Conservation (phyloP, 2,113 vertebrate species). For the Cettia cetti region DNA sequence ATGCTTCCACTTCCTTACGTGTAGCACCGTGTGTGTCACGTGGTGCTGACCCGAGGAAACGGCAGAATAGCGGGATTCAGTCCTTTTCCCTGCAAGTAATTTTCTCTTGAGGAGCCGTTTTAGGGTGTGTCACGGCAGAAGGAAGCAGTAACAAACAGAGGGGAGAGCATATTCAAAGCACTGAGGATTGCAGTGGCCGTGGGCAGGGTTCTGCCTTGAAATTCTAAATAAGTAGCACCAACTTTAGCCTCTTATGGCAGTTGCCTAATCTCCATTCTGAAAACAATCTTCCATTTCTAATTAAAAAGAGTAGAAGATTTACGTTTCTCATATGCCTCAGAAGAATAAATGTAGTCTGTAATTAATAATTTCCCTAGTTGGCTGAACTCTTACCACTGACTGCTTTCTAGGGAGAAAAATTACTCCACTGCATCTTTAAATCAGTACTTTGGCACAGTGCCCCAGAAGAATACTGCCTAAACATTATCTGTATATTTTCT, state of each 20-base stretch:
- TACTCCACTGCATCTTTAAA: neutral
- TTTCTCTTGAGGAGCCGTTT: neutral
- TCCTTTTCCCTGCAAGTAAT: neutral
- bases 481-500: neutral
- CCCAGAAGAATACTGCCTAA: neutral
- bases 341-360: neutral
- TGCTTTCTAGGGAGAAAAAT: neutral
- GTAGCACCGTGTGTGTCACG: accelerated
- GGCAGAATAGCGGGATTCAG: neutral
- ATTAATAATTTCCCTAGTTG: neutral
- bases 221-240: neutral
- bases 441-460: neutral
- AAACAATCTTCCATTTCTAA: neutral
- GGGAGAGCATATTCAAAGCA: neutral
- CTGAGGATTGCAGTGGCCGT: neutral
- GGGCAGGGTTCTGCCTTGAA: neutral
- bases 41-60: neutral
- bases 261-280: neutral
- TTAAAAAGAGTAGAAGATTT: neutral
- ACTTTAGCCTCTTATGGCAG: neutral
- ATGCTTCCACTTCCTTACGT: accelerated
- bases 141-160: neutral
- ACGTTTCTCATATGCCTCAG: neutral
- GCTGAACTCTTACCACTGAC: neutral
- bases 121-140: neutral